A percentile compares a stretch with the other conserved stretches of the same genome.
Conservation (phyloP, 2,113 vertebrate genomes). For the Etheostoma cragini region DNA sequence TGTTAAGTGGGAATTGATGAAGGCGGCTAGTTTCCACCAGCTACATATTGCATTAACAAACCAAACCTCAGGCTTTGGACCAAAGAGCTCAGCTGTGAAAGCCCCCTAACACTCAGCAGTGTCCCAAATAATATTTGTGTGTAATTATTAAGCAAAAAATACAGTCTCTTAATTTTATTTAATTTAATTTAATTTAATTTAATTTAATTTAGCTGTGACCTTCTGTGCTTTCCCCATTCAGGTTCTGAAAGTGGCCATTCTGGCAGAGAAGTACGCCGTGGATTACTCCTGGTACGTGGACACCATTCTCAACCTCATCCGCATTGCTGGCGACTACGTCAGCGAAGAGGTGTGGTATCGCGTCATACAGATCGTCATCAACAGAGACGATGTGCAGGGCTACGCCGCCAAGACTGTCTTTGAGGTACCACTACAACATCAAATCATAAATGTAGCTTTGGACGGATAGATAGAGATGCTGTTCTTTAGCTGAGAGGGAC, state of each 20-base stretch:
- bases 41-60: neutral
- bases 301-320: slow-evolving; percentile 95
- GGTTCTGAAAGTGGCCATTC: slow-evolving; percentile 94
- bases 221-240: slow-evolving; percentile 41
- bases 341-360: slow-evolving; percentile 96
- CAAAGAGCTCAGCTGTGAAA: too few relatives aligned
- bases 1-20: neutral
- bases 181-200: too few relatives aligned
- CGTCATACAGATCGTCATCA: slow-evolving; percentile 95
- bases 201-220: neutral
- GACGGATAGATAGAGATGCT: neutral
- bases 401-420: slow-evolving; percentile 95
- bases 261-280: slow-evolving; percentile 94
- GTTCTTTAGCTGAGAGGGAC: neutral
- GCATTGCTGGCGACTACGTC: slow-evolving; percentile 94
- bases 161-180: too few relatives aligned
- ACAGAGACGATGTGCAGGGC: slow-evolving; percentile 93
- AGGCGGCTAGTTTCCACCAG: neutral
- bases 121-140: neutral
- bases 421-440: slow-evolving; percentile 81
- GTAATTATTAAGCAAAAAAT: neutral
- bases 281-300: slow-evolving; percentile 97
- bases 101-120: neutral
- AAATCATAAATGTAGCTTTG: neutral
- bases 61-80: too few relatives aligned